Conservation (phyloP, 1,140 invertebrate species). For the Tenebrio molitor region DNA sequence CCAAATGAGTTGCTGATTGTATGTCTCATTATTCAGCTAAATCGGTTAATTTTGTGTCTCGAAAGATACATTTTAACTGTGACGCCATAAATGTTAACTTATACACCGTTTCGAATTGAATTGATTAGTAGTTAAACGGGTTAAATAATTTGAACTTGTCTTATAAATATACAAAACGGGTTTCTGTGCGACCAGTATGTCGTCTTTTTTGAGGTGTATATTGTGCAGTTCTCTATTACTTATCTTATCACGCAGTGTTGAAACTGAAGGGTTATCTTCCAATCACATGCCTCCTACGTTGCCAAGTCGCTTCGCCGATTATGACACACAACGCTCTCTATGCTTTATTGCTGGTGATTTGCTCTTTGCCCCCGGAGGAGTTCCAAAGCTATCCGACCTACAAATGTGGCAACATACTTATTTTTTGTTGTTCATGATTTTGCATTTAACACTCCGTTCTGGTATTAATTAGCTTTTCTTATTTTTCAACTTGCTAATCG, state of each 20-base stretch:
- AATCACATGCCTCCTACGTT: conserved; percentile 55
- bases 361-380: conserved; percentile 33
- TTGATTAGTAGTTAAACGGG: conserved; percentile 45
- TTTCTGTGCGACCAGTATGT: conserved; percentile 28
- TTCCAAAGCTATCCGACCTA: conserved; percentile 10
- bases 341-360: conserved; percentile 14
- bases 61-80: conserved; percentile 22
- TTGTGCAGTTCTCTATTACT: conserved; percentile 44
- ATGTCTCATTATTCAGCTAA: conserved; percentile 20
- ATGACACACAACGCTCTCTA: conserved; percentile 10
- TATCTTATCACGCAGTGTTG: conserved; percentile 55
- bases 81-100: conserved; percentile 31
- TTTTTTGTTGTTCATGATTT: conserved; percentile 16
- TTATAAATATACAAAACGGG: conserved; percentile 47
- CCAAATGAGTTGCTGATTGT: conserved; percentile 30
- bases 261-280: conserved; percentile 54
- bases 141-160: conserved; percentile 47
- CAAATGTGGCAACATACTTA: too few species aligned
- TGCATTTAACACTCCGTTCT: conserved; percentile 14
- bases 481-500: too few species aligned
- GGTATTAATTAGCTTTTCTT: neutral
- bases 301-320: conserved; percentile 48
- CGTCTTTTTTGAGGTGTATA: conserved; percentile 34
- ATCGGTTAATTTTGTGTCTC: conserved; percentile 36
- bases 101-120: conserved; percentile 45